Percentiles rank a stretch among this genome's conserved stretches.
Evolutionary conservation across 2,888 invertebrate genomes (phyloP).

Genomic region (Phanerotoma sp.): DNA sequence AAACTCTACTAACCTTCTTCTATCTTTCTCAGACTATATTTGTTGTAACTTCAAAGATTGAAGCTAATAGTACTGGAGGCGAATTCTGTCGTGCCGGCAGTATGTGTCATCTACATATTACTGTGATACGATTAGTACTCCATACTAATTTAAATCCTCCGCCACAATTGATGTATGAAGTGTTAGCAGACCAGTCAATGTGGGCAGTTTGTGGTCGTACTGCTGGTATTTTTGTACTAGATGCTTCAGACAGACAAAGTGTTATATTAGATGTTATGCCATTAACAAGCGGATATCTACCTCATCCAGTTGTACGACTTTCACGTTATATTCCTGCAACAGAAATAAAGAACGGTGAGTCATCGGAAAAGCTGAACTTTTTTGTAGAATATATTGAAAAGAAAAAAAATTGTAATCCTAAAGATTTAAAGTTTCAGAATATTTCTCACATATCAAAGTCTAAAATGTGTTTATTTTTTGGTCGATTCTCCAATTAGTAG

Average conservation of each 20-base stretch:
- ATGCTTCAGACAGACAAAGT: slow-evolving; percentile 67
- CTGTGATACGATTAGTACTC: slow-evolving; percentile 62
- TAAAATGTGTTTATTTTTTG: too few species aligned
- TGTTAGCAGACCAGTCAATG: slow-evolving; percentile 85
- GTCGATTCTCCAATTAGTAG: too few species aligned
- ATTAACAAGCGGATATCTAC: slow-evolving; percentile 84
- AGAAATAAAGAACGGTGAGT: slow-evolving; percentile 53
- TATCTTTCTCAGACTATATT: slow-evolving; percentile 70
- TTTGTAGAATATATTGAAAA: neutral
- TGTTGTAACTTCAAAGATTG: slow-evolving; percentile 74
- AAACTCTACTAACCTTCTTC: too few species aligned
- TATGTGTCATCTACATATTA: slow-evolving; percentile 79
- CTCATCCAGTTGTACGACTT: slow-evolving; percentile 82
- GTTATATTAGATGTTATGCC: slow-evolving; percentile 91
- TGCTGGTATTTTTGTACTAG: slow-evolving; percentile 72
- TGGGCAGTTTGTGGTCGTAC: slow-evolving; percentile 93
- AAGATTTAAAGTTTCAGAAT: too few species aligned
- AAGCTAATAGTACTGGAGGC: slow-evolving; percentile 68
- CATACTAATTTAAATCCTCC: slow-evolving; percentile 43
- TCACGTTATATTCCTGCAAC: slow-evolving; percentile 82
- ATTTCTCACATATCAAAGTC: too few species aligned
- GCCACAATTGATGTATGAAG: slow-evolving; percentile 82
- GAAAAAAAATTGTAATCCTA: too few species aligned
- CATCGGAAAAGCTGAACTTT: neutral
- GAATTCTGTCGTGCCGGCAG: slow-evolving; percentile 89